These are phyloP conservation scores for Microchrysa polita DNA, from an alignment of 2,888 invertebrate species.

Conservation along the genomic window DNA sequence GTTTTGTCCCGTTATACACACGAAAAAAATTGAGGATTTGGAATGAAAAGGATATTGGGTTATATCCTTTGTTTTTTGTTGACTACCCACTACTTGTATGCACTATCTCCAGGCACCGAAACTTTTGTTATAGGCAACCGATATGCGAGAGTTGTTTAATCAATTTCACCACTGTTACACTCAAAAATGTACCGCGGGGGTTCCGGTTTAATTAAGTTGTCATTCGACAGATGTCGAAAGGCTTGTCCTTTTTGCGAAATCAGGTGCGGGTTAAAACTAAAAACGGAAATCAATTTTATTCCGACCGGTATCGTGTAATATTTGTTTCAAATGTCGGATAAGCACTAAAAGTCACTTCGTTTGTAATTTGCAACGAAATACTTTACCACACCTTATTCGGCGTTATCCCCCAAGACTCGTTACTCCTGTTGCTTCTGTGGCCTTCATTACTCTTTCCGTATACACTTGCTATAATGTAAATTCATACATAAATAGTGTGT, in stretches of 20 bases:
- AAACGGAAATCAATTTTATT: too few relatives aligned
- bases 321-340: neutral
- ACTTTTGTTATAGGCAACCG: neutral
- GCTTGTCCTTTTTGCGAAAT: too few relatives aligned
- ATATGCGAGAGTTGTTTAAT: constrained; percentile 35
- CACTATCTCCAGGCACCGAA: neutral
- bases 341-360: constrained; percentile 13
- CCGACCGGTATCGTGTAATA: too few relatives aligned
- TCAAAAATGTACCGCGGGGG: neutral
- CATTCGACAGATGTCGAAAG: neutral
- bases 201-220: neutral
- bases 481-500: neutral
- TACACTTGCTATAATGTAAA: neutral
- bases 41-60: neutral
- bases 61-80: constrained; percentile 5
- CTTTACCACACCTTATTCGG: constrained; percentile 29
- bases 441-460: neutral
- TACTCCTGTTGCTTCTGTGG: constrained; percentile 13
- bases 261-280: too few relatives aligned
- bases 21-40: neutral
- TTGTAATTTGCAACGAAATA: constrained; percentile 20
- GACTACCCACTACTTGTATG: neutral
- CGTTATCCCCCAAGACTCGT: constrained; percentile 3
- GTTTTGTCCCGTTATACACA: neutral
- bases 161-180: constrained; percentile 27